Percentiles rank a stretch among this genome's conserved stretches.
Evolutionary conservation across 2,113 vertebrate genomes (phyloP).

Genomic region (Oncorhynchus masou): DNA sequence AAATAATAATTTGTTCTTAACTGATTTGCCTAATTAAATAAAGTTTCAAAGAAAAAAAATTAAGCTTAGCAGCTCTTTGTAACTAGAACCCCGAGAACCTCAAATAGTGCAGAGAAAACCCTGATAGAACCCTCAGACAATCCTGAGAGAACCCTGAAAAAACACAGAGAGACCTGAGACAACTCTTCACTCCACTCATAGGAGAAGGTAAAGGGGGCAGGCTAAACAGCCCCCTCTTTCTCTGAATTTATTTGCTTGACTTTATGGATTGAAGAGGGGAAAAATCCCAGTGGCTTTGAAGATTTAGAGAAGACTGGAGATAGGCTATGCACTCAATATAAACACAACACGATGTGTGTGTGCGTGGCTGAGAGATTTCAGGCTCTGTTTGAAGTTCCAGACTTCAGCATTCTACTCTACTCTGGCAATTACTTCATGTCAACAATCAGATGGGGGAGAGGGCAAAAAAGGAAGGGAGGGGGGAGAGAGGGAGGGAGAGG

Average conservation of each 20-base stretch:
- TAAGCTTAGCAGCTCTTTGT: too few species aligned
- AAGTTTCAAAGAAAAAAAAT: too few species aligned
- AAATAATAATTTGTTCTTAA: too few species aligned
- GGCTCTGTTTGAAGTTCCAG: constrained; percentile 70
- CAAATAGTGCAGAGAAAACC: too few species aligned
- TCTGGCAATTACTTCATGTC: constrained; percentile 75
- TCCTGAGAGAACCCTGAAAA: too few species aligned
- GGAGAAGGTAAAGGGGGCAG: constrained; percentile 43
- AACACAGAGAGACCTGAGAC: too few species aligned
- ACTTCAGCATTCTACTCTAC: constrained; percentile 58
- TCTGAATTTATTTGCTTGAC: constrained; percentile 63
- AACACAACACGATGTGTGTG: constrained; percentile 53
- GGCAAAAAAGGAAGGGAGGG: constrained; percentile 49
- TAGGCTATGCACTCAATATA: constrained; percentile 61
- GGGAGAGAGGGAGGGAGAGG: constrained; percentile 34
- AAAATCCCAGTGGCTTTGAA: constrained; percentile 70
- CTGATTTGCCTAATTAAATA: too few species aligned
- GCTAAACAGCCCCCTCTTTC: constrained; percentile 54
- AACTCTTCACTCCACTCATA: constrained; percentile 32
- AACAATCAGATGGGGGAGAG: constrained; percentile 71
- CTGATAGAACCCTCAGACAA: too few species aligned
- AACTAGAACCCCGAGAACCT: too few species aligned
- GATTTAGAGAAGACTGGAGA: constrained; percentile 68
- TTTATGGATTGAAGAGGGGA: constrained; percentile 62
- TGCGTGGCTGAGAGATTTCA: constrained; percentile 48